A percentile compares a stretch with the other conserved stretches of the same genome.
Evolutionary conservation across 2,113 vertebrate genomes (phyloP).

Genomic region (Pseudolaguvia tuberculata): DNA sequence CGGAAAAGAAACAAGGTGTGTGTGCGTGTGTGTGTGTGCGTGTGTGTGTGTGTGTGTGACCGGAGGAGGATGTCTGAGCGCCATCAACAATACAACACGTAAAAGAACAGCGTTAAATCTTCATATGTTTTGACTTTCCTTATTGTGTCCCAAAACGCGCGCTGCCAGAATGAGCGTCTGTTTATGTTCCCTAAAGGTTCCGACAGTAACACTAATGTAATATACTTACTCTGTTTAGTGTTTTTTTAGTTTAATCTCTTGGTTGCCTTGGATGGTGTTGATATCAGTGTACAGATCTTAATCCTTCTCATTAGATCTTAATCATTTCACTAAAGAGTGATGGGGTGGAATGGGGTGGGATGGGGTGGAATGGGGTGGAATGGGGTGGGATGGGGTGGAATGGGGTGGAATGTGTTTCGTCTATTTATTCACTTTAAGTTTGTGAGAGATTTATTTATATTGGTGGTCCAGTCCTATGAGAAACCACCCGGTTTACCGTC

Average conservation of each 20-base stretch:
- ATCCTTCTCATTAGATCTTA: no score
- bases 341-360: not conserved
- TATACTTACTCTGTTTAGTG: not conserved
- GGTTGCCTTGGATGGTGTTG: not conserved
- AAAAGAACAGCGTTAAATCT: conserved; percentile 26
- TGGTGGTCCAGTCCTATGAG: no score
- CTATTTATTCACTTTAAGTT: no score
- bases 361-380: no score
- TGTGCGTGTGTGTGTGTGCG: no score
- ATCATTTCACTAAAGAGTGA: no score
- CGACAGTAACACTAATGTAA: not conserved
- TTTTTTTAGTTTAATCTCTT: not conserved
- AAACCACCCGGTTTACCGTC: no score
- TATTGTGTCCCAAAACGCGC: not conserved
- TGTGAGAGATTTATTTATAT: no score
- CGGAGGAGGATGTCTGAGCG: conserved; percentile 56
- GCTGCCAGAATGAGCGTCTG: not conserved
- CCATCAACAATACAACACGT: conserved; percentile 61
- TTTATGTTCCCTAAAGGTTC: not conserved
- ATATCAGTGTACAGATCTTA: not conserved
- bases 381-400: no score
- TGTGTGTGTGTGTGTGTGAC: conserved; percentile 67
- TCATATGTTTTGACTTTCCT: not conserved
- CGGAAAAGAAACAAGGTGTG: conserved; percentile 72
- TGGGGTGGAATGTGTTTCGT: no score